Conservation (phyloP, 2,797 vertebrate species). For the Brotula barbata region DNA sequence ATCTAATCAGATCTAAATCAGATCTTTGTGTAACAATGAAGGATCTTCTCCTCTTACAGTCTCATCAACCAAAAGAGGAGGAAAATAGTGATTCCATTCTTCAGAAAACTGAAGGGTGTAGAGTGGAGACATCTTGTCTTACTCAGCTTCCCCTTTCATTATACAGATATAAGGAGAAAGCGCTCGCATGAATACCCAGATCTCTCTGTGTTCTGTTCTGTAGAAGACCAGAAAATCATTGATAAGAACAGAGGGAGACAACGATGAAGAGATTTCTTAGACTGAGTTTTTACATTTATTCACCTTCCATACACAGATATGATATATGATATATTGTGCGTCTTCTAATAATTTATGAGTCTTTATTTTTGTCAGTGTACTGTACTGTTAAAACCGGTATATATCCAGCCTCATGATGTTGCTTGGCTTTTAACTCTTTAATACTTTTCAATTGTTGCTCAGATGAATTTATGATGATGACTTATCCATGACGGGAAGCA, state of each 20-base stretch:
- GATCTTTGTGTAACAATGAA: constrained; percentile 2
- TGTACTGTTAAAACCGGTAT: constrained; percentile 70
- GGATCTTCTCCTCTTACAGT: constrained; percentile 19
- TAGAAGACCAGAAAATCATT: constrained; percentile 19
- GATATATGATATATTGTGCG: constrained; percentile 62
- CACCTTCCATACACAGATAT: constrained; percentile 68
- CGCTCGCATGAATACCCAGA: constrained; percentile 54
- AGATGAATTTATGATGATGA: constrained; percentile 58
- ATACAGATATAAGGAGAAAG: constrained; percentile 35
- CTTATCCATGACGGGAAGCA: constrained; percentile 27
- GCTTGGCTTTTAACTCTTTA: constrained; percentile 74
- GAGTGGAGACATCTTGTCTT: constrained; percentile 14
- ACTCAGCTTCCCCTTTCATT: constrained; percentile 44
- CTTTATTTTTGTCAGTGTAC: constrained; percentile 71
- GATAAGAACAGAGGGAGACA: constrained; percentile 22
- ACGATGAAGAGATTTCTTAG: constrained; percentile 22
- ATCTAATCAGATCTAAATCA: constrained; percentile 21
- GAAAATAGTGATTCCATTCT: constrained; percentile 10
- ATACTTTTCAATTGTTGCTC: constrained; percentile 64
- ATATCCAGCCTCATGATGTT: constrained; percentile 69
- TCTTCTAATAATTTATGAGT: constrained; percentile 74
- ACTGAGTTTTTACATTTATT: constrained; percentile 65
- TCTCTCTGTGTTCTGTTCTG: constrained; percentile 29
- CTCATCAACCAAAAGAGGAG: neutral
- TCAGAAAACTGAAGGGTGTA: constrained; percentile 5